Evolutionary conservation across 2,888 invertebrate genomes (phyloP).

Genomic region (Meteorus colon): DNA sequence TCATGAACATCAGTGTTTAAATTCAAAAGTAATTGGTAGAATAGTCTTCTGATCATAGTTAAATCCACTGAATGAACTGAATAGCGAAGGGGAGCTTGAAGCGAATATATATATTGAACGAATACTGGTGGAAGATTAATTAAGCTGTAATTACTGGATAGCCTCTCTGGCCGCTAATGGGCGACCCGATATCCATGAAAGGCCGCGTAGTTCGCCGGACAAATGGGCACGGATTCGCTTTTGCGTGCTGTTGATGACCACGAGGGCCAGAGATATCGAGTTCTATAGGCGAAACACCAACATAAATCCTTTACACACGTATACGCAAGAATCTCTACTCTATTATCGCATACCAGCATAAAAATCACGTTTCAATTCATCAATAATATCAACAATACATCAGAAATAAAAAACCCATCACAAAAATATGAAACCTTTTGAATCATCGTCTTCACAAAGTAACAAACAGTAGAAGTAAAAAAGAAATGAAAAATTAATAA

Average conservation of each 20-base stretch:
- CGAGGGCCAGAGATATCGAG: conserved; percentile 25
- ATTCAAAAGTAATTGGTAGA: neutral
- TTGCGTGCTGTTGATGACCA: conserved; percentile 36
- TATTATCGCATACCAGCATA: neutral
- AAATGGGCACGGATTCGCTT: conserved; percentile 40
- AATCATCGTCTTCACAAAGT: no score
- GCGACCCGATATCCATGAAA: conserved; percentile 71
- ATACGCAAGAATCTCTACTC: no score
- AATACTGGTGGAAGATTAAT: conserved; percentile 67
- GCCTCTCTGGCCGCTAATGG: conserved; percentile 70
- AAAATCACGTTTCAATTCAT: neutral
- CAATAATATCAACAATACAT: no score
- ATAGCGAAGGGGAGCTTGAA: neutral
- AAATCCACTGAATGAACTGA: neutral
- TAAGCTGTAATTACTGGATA: conserved; percentile 72
- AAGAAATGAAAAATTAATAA: neutral
- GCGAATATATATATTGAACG: conserved; percentile 38
- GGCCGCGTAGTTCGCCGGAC: conserved; percentile 53
- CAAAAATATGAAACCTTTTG: no score
- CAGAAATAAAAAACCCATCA: no score
- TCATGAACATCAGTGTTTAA: neutral
- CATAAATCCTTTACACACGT: neutral
- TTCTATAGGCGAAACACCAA: neutral
- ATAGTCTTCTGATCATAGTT: neutral
- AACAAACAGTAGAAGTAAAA: neutral